These are phyloP conservation scores for Apotomis betuletana DNA, from an alignment of 2,888 invertebrate genomes.

Conservation along the genomic window DNA sequence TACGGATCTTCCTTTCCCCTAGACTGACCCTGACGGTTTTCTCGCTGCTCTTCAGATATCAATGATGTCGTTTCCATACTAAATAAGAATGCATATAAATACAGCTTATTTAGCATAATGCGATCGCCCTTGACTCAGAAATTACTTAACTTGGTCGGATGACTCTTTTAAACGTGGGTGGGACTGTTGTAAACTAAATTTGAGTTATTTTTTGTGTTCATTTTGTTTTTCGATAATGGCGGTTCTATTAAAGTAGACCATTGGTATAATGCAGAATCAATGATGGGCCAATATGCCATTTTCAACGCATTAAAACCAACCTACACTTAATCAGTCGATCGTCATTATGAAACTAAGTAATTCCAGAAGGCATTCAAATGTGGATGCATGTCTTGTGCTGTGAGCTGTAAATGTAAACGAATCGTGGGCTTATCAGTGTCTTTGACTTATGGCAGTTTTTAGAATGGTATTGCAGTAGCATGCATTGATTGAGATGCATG, in stretches of 20 bases:
- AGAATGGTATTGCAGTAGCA: not conserved
- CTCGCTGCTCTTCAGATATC: not conserved
- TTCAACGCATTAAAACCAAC: too few species aligned
- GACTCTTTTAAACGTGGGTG: slow-evolving; percentile 7
- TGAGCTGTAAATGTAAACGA: not conserved
- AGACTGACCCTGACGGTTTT: slow-evolving; percentile 1
- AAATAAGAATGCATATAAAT: slow-evolving; percentile 12
- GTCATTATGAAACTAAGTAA: too few species aligned
- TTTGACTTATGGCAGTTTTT: not conserved
- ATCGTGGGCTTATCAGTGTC: not conserved
- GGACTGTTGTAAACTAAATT: slow-evolving; percentile 4
- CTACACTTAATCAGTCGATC: too few species aligned
- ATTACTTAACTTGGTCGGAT: slow-evolving; percentile 24
- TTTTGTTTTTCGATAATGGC: not conserved
- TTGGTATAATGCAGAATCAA: not conserved
- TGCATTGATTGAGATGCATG: slow-evolving; percentile 14
- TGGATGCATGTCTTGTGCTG: not conserved
- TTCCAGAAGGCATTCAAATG: not conserved
- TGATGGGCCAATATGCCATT: too few species aligned
- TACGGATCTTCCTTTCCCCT: not conserved
- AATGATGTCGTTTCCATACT: slow-evolving; percentile 12
- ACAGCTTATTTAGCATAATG: slow-evolving; percentile 21
- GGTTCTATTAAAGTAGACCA: not conserved
- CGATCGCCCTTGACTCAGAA: slow-evolving; percentile 21
- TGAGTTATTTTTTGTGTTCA: not conserved